Evolutionary conservation across 2,113 vertebrate genomes (phyloP).

Genomic region (Noctilio leporinus): DNA sequence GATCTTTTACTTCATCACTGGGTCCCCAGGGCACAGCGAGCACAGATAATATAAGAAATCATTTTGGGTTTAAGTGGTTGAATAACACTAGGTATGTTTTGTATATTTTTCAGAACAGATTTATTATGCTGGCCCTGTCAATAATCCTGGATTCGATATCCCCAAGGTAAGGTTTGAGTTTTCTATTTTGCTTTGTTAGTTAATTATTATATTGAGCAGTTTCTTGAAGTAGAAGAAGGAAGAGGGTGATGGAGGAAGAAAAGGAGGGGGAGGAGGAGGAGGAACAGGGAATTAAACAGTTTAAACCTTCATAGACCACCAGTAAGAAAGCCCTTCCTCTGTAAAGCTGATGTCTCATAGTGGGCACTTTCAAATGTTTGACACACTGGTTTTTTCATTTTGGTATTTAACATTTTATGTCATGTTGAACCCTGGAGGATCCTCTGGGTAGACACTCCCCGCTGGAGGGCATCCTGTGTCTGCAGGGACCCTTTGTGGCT

Average conservation of each 20-base stretch:
- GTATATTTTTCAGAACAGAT: slow-evolving; percentile 77
- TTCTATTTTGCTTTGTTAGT: background rate
- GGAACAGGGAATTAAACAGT: background rate
- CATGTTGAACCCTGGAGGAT: background rate
- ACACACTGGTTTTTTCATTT: background rate
- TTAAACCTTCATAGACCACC: background rate
- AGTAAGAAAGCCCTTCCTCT: background rate
- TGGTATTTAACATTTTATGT: background rate
- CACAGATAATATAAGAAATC: background rate
- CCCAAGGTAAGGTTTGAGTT: slow-evolving; percentile 70
- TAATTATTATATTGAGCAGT: background rate
- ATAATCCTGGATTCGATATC: slow-evolving; percentile 63
- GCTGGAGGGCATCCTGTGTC: background rate
- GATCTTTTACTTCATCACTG: background rate
- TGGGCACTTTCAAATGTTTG: background rate
- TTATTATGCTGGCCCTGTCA: slow-evolving; percentile 75
- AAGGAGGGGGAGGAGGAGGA: accelerated
- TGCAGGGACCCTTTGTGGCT: accelerated
- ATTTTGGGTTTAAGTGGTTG: background rate
- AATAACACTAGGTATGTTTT: background rate
- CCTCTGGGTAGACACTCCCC: background rate
- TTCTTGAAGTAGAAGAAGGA: background rate
- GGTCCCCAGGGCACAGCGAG: background rate
- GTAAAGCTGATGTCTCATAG: background rate
- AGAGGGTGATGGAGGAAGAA: no score